phyloP scores from a whole-genome alignment of 2,888 invertebrate species.

The Galerucella pusilla region DNA sequence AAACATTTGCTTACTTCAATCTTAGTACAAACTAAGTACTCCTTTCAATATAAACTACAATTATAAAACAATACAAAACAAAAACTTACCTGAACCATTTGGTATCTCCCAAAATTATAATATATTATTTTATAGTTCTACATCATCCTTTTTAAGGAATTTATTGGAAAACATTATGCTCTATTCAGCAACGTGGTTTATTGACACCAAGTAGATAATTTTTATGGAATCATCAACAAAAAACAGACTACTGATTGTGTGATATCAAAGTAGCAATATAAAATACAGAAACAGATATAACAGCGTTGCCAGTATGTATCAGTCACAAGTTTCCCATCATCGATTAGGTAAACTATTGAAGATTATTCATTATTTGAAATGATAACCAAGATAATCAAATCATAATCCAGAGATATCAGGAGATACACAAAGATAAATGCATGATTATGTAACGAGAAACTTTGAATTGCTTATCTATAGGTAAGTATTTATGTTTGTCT shows the following conservation, averaged over 20 bases:
- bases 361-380: no score
- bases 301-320: not conserved
- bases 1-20: no score
- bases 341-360: no score
- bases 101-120: slow-evolving; percentile 11
- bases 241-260: slow-evolving; percentile 5
- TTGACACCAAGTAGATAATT: not conserved
- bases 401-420: no score
- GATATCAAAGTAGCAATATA: not conserved
- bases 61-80: not conserved
- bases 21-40: not conserved
- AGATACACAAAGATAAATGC: no score
- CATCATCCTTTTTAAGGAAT: slow-evolving; percentile 12
- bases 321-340: not conserved
- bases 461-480: no score
- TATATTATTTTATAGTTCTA: not conserved
- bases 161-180: not conserved
- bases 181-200: not conserved
- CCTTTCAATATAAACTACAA: not conserved
- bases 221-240: not conserved
- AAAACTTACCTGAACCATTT: slow-evolving; percentile 30
- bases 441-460: no score
- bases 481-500: no score
- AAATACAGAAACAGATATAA: not conserved
- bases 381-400: no score